Evolutionary conservation across 2,113 vertebrate species (phyloP), one percentile per base, ranked within the genome.

Genomic region (Procavia capensis): DNA sequence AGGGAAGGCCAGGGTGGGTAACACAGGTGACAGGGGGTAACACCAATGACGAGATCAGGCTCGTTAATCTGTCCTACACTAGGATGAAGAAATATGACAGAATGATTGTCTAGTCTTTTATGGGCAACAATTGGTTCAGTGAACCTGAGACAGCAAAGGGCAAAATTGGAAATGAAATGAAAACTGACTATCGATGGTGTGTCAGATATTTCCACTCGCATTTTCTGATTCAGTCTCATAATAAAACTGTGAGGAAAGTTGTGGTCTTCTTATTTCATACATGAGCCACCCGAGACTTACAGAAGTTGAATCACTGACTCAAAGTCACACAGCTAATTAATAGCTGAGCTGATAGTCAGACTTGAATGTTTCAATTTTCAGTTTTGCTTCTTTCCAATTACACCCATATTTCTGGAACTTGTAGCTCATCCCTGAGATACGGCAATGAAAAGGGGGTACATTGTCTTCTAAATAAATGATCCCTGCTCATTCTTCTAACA

Each of bases 31-130:
- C 70, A 72, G 39, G 19, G 43, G 82, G 22, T 22, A 76, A 6
- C 24, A 80, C 31, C 70, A 85, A 63, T 72, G 88, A 90, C 88
- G 75, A 57, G 29, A 57, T 78, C 63, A 84, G 9, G 64, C 47
- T 91, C 31, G 43, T 87, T 92, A 87, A 91, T 82, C 72, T 90
- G 74, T 92, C 59, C 47, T 94, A 59, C 14, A 50, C 41, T 41
- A n/a, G 20, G 29, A 59, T 85, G 81, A 91, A 91, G 50, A 94
- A 95, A 82, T 78, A 78, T 61, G 87, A 94, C 86, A 90, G 39
- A 70, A 80, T 86, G 47, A 86, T 68, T 78, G 83, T 59, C 47
- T 81, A 4, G 39, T 93, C 63, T 94, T 89, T 89, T 72, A 68
- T 14, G 66, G 70, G 64, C 84, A 91, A 29, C 93, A 84, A 47